phyloP scores from a whole-genome alignment of 1,140 invertebrate genomes.

The Stratiolaelaps scimitus region DNA sequence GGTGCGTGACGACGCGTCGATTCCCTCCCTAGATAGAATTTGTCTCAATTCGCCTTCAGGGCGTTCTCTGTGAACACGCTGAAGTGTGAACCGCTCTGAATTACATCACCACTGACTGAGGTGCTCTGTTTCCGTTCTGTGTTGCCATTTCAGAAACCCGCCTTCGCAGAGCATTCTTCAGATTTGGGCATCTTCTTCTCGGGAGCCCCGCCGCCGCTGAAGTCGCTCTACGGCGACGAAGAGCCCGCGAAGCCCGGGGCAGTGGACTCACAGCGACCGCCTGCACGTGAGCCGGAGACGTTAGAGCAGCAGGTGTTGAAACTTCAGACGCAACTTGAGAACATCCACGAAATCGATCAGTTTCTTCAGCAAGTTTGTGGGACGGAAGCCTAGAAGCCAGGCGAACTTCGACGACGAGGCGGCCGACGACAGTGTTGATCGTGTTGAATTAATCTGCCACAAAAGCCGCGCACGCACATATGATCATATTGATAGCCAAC shows the following conservation, averaged over 20 bases:
- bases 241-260: not conserved
- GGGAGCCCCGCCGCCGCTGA: conserved; percentile 12
- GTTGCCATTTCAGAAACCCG: not conserved
- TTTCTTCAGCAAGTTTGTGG: conserved; percentile 22
- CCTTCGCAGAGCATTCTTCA: conserved; percentile 14
- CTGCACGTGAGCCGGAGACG: not conserved
- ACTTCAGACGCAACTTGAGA: not conserved
- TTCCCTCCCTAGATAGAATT: too few species aligned
- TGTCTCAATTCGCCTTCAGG: too few species aligned
- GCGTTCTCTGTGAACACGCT: too few species aligned
- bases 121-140: too few species aligned
- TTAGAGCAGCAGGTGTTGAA: not conserved
- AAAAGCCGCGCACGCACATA: too few species aligned
- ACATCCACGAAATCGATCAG: conserved; percentile 22
- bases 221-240: conserved; percentile 2
- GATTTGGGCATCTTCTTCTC: conserved; percentile 17
- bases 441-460: too few species aligned
- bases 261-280: not conserved
- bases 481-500: too few species aligned
- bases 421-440: too few species aligned
- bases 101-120: too few species aligned
- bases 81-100: too few species aligned
- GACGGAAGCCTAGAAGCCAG: not conserved
- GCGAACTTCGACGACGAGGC: not conserved
- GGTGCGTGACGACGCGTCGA: too few species aligned